Percentiles rank a stretch among this genome's conserved stretches.
Conservation (phyloP, 2,113 vertebrate species). For the Tyto alba region DNA sequence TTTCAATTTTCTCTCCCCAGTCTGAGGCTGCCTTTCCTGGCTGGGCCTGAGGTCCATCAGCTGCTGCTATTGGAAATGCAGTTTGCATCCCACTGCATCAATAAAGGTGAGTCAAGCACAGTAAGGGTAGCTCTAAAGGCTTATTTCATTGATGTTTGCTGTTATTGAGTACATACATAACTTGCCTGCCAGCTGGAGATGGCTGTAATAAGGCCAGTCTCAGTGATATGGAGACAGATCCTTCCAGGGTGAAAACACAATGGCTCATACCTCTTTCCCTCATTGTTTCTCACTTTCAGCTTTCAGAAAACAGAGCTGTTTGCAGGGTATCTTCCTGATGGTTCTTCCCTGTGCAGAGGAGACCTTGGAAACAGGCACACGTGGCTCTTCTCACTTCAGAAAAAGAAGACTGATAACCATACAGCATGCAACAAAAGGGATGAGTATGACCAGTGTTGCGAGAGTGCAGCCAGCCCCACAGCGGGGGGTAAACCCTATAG, state of each 20-base stretch:
- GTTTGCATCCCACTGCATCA: conserved; percentile 18
- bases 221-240: background rate
- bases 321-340: background rate
- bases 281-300: background rate
- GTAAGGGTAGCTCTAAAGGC: conserved; percentile 2
- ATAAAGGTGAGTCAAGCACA: conserved; percentile 23
- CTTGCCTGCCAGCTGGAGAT: conserved; percentile 4
- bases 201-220: conserved; percentile 15
- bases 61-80: background rate
- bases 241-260: background rate
- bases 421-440: background rate
- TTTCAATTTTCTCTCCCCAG: background rate
- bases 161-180: conserved; percentile 24
- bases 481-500: background rate
- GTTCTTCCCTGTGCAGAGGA: background rate
- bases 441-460: background rate
- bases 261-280: background rate
- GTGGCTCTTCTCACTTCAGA: background rate
- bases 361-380: background rate
- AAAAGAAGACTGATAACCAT: background rate
- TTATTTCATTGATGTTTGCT: conserved; percentile 43
- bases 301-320: background rate
- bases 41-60: background rate
- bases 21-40: background rate
- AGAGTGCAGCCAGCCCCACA: background rate